phyloP scores from a whole-genome alignment of 2,888 invertebrate species.

The Sisyra nigra region DNA sequence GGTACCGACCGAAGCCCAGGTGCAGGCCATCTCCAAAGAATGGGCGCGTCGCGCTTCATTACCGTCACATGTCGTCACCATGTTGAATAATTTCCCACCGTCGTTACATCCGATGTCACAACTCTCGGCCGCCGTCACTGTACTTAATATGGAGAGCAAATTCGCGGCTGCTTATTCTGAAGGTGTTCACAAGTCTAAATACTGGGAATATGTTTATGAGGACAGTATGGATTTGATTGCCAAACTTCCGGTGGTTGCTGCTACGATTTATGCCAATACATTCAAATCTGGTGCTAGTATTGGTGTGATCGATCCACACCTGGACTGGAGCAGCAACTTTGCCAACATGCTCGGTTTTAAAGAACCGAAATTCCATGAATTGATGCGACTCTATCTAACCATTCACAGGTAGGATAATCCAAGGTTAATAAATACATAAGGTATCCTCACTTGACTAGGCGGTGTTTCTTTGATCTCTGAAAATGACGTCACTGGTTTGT shows the following conservation, averaged over 20 bases:
- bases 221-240: slow-evolving; percentile 92
- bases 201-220: slow-evolving; percentile 88
- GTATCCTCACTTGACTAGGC: too few species aligned
- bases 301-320: slow-evolving; percentile 71
- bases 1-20: slow-evolving; percentile 68
- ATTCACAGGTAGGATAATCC: slow-evolving; percentile 54
- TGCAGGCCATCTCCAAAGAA: slow-evolving; percentile 55
- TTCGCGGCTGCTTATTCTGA: slow-evolving; percentile 81
- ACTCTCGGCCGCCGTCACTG: slow-evolving; percentile 79
- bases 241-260: slow-evolving; percentile 84
- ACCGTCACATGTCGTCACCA: slow-evolving; percentile 82
- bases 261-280: slow-evolving; percentile 84
- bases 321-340: slow-evolving; percentile 91
- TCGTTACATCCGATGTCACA: slow-evolving; percentile 91
- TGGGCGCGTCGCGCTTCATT: slow-evolving; percentile 81
- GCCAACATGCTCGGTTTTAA: slow-evolving; percentile 82
- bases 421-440: too few species aligned
- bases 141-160: slow-evolving; percentile 81
- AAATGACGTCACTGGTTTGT: too few species aligned
- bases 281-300: slow-evolving; percentile 47
- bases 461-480: too few species aligned
- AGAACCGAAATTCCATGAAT: slow-evolving; percentile 67
- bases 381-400: slow-evolving; percentile 84
- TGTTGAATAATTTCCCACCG: slow-evolving; percentile 81
- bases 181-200: slow-evolving; percentile 75